Evolutionary conservation across 2,113 vertebrate genomes (phyloP).

Genomic region (Zonotrichia leucophrys): DNA sequence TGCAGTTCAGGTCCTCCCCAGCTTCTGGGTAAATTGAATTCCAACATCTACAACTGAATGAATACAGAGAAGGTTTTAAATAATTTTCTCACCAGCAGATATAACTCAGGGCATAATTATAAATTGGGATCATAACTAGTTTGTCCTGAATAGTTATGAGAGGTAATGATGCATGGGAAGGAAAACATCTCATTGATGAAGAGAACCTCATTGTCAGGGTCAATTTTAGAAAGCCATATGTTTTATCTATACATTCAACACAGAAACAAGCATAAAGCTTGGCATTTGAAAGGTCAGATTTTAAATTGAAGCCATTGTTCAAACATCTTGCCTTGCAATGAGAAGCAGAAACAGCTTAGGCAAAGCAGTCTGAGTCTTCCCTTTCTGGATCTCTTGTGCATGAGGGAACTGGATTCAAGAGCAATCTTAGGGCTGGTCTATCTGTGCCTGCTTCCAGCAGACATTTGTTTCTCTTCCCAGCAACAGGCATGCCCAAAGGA

Average conservation of each 20-base stretch:
- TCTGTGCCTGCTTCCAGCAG: background rate
- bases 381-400: background rate
- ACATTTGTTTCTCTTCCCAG: background rate
- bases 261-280: background rate
- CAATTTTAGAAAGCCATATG: background rate
- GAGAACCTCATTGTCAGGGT: background rate
- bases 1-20: background rate
- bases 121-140: background rate
- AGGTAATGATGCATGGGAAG: background rate
- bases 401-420: background rate
- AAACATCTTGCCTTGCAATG: background rate
- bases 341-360: background rate
- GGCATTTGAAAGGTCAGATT: slow-evolving; percentile 12
- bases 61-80: background rate
- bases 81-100: background rate
- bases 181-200: background rate
- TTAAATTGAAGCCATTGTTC: background rate
- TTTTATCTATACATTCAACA: background rate
- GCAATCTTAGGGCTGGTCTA: background rate
- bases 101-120: background rate
- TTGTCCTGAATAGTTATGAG: background rate
- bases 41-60: background rate
- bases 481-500: fast-evolving
- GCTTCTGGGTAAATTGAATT: background rate
- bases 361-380: background rate